Conservation (phyloP, 2,797 vertebrate species). For the Holocentrus rufus region DNA sequence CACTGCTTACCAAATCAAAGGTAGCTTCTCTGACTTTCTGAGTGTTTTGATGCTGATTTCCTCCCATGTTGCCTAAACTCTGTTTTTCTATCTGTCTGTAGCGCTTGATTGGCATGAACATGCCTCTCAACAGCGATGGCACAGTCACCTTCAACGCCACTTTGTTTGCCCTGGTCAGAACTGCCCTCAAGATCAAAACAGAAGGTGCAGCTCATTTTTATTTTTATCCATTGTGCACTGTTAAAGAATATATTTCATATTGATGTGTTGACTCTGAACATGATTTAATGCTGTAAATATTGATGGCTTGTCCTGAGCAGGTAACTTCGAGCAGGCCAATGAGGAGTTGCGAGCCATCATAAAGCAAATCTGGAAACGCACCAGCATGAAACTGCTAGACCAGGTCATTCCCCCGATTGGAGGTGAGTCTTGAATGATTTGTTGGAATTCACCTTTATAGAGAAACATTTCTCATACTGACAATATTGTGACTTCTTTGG, state of each 20-base stretch:
- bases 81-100: conserved; percentile 58
- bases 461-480: conserved; percentile 7
- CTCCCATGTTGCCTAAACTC: background rate
- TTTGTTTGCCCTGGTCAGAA: conserved; percentile 95
- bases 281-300: background rate
- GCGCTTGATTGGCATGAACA: conserved; percentile 98
- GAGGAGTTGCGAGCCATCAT: conserved; percentile 97
- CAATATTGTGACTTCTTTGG: conserved; percentile 22
- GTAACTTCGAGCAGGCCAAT: conserved; percentile 97
- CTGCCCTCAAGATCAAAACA: conserved; percentile 98
- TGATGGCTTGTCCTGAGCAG: conserved; percentile 72
- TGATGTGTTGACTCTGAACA: background rate
- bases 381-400: conserved; percentile 98
- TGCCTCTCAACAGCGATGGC: conserved; percentile 97
- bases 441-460: background rate
- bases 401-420: conserved; percentile 98
- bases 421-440: conserved; percentile 76
- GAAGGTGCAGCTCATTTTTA: conserved; percentile 83
- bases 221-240: background rate
- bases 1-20: background rate
- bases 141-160: conserved; percentile 99
- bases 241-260: background rate
- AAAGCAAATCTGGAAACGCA: conserved; percentile 98
- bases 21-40: background rate
- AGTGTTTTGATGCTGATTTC: conserved; percentile 1